A percentile compares a stretch with the other conserved stretches of the same genome.
Conservation (phyloP, 2,888 invertebrate species). For the Tachina grossa region DNA sequence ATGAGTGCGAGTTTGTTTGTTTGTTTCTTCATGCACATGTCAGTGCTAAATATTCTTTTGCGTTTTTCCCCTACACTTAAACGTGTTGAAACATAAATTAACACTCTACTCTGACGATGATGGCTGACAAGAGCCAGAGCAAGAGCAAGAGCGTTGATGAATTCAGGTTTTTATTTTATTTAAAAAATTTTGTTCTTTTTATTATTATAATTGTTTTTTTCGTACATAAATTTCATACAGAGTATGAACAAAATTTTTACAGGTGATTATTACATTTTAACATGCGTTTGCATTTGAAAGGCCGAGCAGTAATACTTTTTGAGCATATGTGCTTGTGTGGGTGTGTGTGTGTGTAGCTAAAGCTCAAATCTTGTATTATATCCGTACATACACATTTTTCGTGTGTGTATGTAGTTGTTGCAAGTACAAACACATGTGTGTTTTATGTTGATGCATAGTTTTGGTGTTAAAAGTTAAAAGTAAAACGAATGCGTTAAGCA, state of each 20-base stretch:
- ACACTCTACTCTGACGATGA: constrained; percentile 43
- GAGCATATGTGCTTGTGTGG: background rate
- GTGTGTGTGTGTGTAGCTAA: constrained; percentile 9
- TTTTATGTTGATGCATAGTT: constrained; percentile 44
- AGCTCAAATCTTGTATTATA: constrained; percentile 9
- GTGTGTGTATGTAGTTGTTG: constrained; percentile 12
- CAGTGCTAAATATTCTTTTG: constrained; percentile 14
- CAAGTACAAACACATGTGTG: background rate
- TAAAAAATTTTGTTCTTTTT: constrained; percentile 1
- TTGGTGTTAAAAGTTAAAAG: constrained; percentile 63
- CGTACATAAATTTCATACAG: constrained; percentile 30
- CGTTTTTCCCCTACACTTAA: background rate
- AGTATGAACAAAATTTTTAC: constrained; percentile 36
- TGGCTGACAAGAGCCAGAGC: constrained; percentile 20
- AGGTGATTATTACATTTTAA: constrained; percentile 36
- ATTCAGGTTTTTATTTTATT: constrained; percentile 45
- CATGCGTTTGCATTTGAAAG: background rate
- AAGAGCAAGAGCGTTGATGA: constrained; percentile 30
- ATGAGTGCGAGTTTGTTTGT: too few species aligned
- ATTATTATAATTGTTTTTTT: background rate
- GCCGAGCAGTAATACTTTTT: background rate
- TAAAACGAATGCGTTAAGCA: constrained; percentile 46
- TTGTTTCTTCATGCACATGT: constrained; percentile 3
- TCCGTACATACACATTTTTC: background rate
- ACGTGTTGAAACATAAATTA: constrained; percentile 67